phyloP scores from a whole-genome alignment of 2,113 vertebrate species.

The Pangasianodon hypophthalmus region DNA sequence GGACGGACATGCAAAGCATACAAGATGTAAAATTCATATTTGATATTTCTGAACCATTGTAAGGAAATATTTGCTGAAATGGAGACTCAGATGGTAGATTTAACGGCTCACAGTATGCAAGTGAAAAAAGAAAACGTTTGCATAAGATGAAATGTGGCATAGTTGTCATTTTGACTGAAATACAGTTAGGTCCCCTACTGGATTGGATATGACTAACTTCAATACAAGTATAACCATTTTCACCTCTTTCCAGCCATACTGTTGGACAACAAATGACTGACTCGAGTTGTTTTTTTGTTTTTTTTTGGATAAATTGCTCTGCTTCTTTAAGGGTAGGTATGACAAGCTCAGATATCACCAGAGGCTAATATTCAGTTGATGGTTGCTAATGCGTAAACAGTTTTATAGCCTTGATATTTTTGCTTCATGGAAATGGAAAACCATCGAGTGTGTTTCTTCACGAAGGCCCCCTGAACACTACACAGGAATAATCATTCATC shows the following conservation, averaged over 20 bases:
- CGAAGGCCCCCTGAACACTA: not conserved
- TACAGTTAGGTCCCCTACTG: not conserved
- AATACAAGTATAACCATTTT: not conserved
- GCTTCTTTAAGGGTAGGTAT: not conserved
- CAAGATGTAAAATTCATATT: not conserved
- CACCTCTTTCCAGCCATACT: not conserved
- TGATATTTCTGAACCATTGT: not conserved
- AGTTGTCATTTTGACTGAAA: not conserved
- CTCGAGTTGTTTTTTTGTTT: not conserved
- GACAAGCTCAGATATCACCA: not conserved
- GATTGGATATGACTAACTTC: not conserved
- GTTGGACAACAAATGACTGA: not conserved
- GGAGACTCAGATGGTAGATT: not conserved
- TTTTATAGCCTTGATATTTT: not conserved
- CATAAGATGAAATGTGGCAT: not conserved
- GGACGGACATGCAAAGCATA: not conserved
- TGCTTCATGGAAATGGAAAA: not conserved
- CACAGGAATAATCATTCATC: slow-evolving; percentile 7
- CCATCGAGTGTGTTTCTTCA: slow-evolving; percentile 16
- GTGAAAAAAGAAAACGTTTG: not conserved
- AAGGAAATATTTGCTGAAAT: not conserved
- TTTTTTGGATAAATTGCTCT: not conserved
- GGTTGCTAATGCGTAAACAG: not conserved
- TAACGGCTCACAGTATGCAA: not conserved
- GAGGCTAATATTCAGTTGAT: no score